These are phyloP conservation scores for Ericerus pela DNA, from an alignment of 1,140 invertebrate species.

Conservation along the genomic window DNA sequence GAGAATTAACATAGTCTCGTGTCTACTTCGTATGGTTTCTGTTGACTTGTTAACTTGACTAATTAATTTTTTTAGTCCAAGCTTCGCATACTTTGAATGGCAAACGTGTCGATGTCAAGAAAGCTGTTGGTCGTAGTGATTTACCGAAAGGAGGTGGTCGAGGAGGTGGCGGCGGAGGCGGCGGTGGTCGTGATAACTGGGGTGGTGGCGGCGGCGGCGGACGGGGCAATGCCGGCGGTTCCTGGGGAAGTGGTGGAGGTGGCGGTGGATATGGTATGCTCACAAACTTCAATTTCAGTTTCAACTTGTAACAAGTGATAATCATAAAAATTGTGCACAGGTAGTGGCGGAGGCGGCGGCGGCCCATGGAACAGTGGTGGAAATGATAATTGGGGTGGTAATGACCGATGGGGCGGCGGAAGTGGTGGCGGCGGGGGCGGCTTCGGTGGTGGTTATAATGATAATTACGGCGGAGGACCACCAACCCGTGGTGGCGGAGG, in stretches of 20 bases:
- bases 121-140: constrained; percentile 23
- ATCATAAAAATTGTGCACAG: too few species aligned
- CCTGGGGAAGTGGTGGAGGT: constrained; percentile 22
- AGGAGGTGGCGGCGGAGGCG: constrained; percentile 22
- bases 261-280: constrained; percentile 22
- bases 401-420: constrained; percentile 11
- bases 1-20: not conserved
- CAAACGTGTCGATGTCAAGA: constrained; percentile 25
- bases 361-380: constrained; percentile 17
- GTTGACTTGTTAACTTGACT: not conserved
- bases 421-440: constrained; percentile 12
- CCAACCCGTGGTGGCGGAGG: constrained; percentile 20
- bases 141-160: constrained; percentile 21
- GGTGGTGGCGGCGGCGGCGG: constrained; percentile 18
- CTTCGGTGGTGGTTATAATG: constrained; percentile 18
- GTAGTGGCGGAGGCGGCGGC: constrained; percentile 22
- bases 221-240: constrained; percentile 15
- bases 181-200: constrained; percentile 16
- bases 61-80: constrained; percentile 19
- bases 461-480: constrained; percentile 8
- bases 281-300: too few species aligned
- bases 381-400: constrained; percentile 12
- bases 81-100: constrained; percentile 24
- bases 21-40: not conserved
- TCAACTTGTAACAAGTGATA: too few species aligned